Evolutionary conservation across 2,797 vertebrate species (phyloP), one percentile per base, ranked within the genome.

Genomic region (Gambelia wislizenii): DNA sequence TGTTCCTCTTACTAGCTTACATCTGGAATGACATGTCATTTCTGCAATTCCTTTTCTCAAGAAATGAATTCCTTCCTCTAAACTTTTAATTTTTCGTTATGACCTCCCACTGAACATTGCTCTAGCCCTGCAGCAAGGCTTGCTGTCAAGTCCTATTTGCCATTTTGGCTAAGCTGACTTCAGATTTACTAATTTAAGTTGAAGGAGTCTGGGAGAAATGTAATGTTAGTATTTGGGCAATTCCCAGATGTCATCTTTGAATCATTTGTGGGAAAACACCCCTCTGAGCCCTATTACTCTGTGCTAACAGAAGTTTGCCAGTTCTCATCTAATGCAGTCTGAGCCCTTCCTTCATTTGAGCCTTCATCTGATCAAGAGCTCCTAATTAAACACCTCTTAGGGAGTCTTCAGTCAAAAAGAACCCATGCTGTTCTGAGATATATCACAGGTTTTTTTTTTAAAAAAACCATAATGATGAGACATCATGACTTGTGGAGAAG

Each of bases 21-120:
- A 87, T n/a, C 30, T 90, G 47, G 82, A 91, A 91, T 79, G 89
- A 91, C 82, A 91, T 87, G 91, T 78, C 39, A 90, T 85, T 92
- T 87, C 86, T 36, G n/a, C 0, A 20, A 14, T 89, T 89, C 52
- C 18, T 22, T 1, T 92, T 91, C 89, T 86, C 61, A 54, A 78
- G 52, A 91, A 94, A 89, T 1, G 70, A 85, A 89, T 56, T 69
- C 89, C 88, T 10, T 72, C 64, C 80, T 90, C 22, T 92, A 59
- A 56, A 83, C 16, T 2, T 1, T 2, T 77, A 91, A 47, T 36
- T 76, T 54, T 80, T 52, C 42, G 36, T 82, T 75, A 10, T 25
- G 67, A 89, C 27, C 80, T 86, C 77, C 56, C 6, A 42, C 4
- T 1, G 22, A 74, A 22, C 12, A 33, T n/a, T 4, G 8, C 85